These are phyloP conservation scores for Streblospio benedicti DNA, from an alignment of 1,140 invertebrate genomes.

Conservation along the genomic window DNA sequence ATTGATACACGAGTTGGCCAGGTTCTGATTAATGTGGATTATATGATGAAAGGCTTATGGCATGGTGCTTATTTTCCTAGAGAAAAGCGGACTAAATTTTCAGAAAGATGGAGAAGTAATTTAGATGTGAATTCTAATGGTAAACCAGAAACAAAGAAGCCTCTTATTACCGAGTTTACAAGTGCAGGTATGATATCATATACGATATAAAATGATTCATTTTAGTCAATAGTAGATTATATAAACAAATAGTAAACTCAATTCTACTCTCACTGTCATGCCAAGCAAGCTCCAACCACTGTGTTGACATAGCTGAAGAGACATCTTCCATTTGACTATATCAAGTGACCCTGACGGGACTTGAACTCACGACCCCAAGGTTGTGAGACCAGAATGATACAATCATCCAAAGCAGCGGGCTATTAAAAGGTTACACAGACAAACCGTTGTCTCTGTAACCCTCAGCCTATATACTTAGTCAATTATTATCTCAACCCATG, in stretches of 20 bases:
- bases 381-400: too few relatives aligned
- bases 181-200: conserved; percentile 32
- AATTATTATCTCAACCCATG: too few relatives aligned
- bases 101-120: conserved; percentile 42
- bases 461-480: too few relatives aligned
- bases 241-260: background rate
- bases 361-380: too few relatives aligned
- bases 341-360: too few relatives aligned
- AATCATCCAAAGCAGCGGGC: too few relatives aligned
- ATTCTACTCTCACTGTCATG: too few relatives aligned
- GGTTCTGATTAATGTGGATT: conserved; percentile 40
- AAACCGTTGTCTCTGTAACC: too few relatives aligned
- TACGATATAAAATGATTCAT: background rate
- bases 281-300: too few relatives aligned
- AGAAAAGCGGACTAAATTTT: conserved; percentile 46
- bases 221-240: background rate
- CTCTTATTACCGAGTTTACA: conserved; percentile 39
- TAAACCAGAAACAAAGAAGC: conserved; percentile 41
- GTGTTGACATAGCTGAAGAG: too few relatives aligned
- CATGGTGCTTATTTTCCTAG: conserved; percentile 45
- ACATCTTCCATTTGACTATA: too few relatives aligned
- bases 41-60: conserved; percentile 47
- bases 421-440: too few relatives aligned
- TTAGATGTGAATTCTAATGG: conserved; percentile 39
- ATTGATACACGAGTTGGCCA: conserved; percentile 41